Conservation (phyloP, 2,113 vertebrate species). For the Sakesphorus luctuosus region DNA sequence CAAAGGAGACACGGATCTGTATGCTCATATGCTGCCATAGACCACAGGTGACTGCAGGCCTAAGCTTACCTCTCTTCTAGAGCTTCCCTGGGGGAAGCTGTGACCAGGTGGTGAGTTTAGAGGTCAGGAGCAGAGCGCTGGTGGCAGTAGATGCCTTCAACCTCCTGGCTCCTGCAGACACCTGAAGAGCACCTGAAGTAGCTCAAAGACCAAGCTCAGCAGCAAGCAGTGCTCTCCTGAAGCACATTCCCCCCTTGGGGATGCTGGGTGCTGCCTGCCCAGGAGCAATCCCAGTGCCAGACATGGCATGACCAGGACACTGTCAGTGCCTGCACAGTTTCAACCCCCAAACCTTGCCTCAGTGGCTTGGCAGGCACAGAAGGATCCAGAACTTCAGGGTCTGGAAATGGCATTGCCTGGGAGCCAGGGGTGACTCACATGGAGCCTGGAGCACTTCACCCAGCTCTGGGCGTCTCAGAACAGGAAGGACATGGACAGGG, state of each 20-base stretch:
- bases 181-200: neutral
- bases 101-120: neutral
- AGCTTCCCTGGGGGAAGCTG: accelerated
- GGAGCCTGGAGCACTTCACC: neutral
- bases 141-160: neutral
- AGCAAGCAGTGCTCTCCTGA: neutral
- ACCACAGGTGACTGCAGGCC: neutral
- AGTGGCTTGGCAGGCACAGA: accelerated
- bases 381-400: neutral
- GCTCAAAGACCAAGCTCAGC: neutral
- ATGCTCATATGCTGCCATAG: accelerated
- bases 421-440: accelerated
- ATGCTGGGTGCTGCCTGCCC: accelerated
- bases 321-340: neutral
- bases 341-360: neutral
- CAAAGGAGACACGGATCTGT: accelerated
- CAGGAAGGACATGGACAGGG: accelerated
- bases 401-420: accelerated
- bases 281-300: neutral
- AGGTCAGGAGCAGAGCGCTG: neutral
- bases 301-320: accelerated
- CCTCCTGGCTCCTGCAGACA: neutral
- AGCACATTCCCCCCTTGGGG: neutral
- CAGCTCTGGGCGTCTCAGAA: neutral
- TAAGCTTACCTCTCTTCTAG: neutral